A percentile compares a stretch with the other conserved stretches of the same genome.
Evolutionary conservation across 37 sponge, comb jelly and placozoan genomes (phyloP).

Genomic region (Spongilla lacustris): DNA sequence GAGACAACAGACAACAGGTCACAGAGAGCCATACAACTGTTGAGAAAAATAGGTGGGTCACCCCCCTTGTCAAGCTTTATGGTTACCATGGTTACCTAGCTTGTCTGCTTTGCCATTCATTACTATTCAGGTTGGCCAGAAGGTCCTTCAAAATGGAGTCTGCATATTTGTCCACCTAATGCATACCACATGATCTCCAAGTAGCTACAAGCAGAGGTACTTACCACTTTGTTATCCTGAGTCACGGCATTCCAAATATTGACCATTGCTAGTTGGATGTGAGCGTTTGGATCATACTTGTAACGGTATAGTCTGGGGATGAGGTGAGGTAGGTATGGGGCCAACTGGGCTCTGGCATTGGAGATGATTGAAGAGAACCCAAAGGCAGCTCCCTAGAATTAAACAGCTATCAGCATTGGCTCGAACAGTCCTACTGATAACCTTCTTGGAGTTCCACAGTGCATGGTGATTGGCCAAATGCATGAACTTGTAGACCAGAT

Average conservation of each 20-base stretch:
- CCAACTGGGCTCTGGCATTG: constrained; percentile 79
- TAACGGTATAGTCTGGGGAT: constrained; percentile 87
- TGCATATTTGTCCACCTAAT: constrained; percentile 68
- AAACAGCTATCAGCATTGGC: not conserved
- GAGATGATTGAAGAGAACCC: constrained; percentile 68
- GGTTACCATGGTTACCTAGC: constrained; percentile 44
- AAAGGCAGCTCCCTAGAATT: constrained; percentile 81
- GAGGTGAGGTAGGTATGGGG: constrained; percentile 66
- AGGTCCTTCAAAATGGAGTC: constrained; percentile 69
- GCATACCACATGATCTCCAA: not conserved
- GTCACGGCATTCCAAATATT: constrained; percentile 88
- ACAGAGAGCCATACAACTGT: constrained; percentile 76
- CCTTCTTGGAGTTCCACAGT: constrained; percentile 92
- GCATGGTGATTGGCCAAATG: constrained; percentile 83
- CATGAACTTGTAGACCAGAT: constrained; percentile 94
- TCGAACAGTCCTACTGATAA: not conserved
- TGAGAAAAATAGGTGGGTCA: no score
- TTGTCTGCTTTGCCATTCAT: constrained; percentile 83
- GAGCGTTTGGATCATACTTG: constrained; percentile 81
- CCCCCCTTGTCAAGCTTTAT: not conserved
- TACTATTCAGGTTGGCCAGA: constrained; percentile 60
- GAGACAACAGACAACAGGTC: constrained; percentile 52
- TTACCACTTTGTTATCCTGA: constrained; percentile 72
- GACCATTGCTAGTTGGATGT: constrained; percentile 84
- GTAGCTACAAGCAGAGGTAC: not conserved